Evolutionary conservation across 2,797 vertebrate genomes (phyloP).

Genomic region (Echeneis naucrates): DNA sequence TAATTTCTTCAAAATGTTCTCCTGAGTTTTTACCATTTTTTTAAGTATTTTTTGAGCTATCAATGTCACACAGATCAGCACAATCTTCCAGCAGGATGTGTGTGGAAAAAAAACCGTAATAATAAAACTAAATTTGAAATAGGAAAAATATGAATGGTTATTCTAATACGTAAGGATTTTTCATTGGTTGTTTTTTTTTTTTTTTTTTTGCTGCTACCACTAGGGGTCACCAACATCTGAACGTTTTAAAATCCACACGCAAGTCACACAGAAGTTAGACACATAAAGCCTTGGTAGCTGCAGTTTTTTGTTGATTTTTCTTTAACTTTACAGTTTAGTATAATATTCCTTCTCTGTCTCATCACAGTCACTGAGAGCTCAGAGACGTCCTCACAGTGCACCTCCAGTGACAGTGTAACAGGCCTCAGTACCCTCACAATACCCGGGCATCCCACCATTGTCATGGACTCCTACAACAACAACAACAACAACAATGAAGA

Average conservation of each 20-base stretch:
- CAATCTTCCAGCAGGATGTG: no score
- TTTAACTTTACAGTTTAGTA: no score
- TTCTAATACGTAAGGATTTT: neutral
- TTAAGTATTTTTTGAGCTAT: neutral
- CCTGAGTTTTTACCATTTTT: no score
- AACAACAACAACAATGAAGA: constrained; percentile 44
- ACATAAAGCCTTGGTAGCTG: neutral
- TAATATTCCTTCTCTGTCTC: neutral
- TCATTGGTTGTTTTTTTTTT: neutral
- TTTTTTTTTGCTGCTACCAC: constrained; percentile 38
- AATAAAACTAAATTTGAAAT: neutral
- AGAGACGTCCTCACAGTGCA: constrained; percentile 84
- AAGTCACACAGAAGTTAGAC: no score
- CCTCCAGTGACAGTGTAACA: constrained; percentile 81
- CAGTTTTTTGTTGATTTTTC: neutral
- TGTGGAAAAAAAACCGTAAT: neutral
- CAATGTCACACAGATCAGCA: neutral
- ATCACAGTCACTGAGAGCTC: constrained; percentile 82
- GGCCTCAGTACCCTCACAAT: constrained; percentile 67
- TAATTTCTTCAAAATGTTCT: neutral
- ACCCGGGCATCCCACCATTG: constrained; percentile 52
- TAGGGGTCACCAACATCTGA: constrained; percentile 37
- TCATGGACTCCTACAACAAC: constrained; percentile 76
- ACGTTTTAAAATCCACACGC: no score
- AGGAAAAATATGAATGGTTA: neutral